Conservation (phyloP, 1,140 invertebrate genomes). For the Cephus cinctus region DNA sequence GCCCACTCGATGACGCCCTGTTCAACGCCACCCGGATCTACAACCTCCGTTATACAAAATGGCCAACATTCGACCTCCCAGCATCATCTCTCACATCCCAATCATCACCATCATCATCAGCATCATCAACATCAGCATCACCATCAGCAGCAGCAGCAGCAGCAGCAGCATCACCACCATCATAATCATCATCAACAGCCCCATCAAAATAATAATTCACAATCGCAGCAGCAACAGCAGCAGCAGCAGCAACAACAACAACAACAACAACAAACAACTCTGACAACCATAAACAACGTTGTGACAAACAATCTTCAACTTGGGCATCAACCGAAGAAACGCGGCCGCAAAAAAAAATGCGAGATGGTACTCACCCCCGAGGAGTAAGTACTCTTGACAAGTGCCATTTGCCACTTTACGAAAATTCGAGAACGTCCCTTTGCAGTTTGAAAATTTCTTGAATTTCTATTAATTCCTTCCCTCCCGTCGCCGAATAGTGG, state of each 20-base stretch:
- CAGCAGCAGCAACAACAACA: slow-evolving; percentile 40
- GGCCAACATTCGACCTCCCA: no score
- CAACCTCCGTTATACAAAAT: no score
- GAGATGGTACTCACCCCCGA: slow-evolving; percentile 58
- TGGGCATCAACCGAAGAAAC: slow-evolving; percentile 72
- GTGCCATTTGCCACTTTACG: no score
- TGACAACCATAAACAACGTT: slow-evolving; percentile 51
- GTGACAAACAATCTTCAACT: slow-evolving; percentile 59
- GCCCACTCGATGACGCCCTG: slow-evolving; percentile 42
- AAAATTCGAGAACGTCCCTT: neutral
- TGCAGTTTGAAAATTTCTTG: neutral
- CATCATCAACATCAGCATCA: neutral
- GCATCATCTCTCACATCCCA: no score
- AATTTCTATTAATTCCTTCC: no score
- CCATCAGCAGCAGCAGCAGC: slow-evolving; percentile 25
- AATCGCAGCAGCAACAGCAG: slow-evolving; percentile 32
- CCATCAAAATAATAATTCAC: slow-evolving; percentile 5
- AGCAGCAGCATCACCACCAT: slow-evolving; percentile 2
- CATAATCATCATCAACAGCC: slow-evolving; percentile 19
- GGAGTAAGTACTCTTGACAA: slow-evolving; percentile 51
- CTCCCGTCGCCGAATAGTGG: no score
- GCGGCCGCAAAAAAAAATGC: slow-evolving; percentile 77
- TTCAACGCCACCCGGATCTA: slow-evolving; percentile 41
- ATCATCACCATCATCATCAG: neutral
- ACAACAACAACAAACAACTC: slow-evolving; percentile 46